A percentile compares a stretch with the other conserved stretches of the same genome.
Conservation (phyloP, 2,888 invertebrate species). For the Hirtodrosophila trivittata region DNA sequence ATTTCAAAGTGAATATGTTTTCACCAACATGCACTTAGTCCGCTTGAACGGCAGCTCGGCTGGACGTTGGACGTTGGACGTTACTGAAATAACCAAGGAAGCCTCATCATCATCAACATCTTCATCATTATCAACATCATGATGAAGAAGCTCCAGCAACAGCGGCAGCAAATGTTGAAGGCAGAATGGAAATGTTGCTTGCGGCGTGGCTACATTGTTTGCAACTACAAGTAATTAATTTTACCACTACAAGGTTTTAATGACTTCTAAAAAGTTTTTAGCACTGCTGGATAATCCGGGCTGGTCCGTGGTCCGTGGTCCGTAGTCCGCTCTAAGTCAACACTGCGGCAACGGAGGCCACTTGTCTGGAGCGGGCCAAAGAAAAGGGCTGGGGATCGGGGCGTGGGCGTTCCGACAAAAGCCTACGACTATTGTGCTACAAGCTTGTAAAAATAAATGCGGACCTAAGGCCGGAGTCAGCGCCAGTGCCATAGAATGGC, state of each 20-base stretch:
- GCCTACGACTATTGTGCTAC: conserved; percentile 76
- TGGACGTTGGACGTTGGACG: conserved; percentile 17
- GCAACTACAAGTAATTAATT: conserved; percentile 84
- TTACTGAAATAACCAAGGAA: conserved; percentile 1
- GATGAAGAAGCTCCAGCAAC: background rate
- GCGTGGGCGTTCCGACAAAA: conserved; percentile 73
- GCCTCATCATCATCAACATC: background rate
- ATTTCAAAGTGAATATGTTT: conserved; percentile 80
- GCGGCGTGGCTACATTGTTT: conserved; percentile 82
- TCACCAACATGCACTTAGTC: conserved; percentile 76
- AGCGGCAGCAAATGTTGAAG: conserved; percentile 22
- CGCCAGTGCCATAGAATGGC: conserved; percentile 7
- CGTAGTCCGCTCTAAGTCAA: conserved; percentile 60
- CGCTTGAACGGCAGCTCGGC: conserved; percentile 45
- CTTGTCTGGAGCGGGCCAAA: background rate
- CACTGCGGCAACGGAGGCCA: conserved; percentile 18
- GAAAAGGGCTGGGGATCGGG: conserved; percentile 4
- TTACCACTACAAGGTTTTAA: conserved; percentile 84
- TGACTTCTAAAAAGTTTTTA: conserved; percentile 83
- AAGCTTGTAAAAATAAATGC: conserved; percentile 80
- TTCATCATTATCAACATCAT: no score
- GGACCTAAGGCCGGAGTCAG: conserved; percentile 34
- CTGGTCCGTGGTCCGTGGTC: no score
- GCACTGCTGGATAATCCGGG: conserved; percentile 80
- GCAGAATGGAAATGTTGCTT: conserved; percentile 73